A percentile compares a stretch with the other conserved stretches of the same genome.
phyloP scores from a whole-genome alignment of 2,113 vertebrate genomes.

The Oncorhynchus nerka region DNA sequence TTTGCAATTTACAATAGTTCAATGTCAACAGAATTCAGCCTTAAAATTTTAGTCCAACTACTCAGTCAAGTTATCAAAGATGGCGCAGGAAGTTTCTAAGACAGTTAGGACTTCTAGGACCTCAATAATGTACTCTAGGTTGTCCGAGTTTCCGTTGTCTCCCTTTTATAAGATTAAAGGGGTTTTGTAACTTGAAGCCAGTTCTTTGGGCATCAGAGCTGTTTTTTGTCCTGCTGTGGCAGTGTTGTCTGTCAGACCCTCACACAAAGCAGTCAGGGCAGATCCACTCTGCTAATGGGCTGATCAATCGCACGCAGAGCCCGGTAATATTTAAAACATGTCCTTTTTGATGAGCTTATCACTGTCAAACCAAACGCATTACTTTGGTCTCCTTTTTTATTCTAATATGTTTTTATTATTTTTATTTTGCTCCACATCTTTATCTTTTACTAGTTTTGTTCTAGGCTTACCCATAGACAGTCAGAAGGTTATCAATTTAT shows the following conservation, averaged over 20 bases:
- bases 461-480: neutral
- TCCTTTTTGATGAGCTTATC: constrained; percentile 40
- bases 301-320: constrained; percentile 10
- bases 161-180: neutral
- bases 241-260: constrained; percentile 2
- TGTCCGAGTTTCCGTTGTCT: no score
- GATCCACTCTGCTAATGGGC: constrained; percentile 13
- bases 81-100: no score
- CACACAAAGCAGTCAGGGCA: constrained; percentile 27
- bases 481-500: neutral
- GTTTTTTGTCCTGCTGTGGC: neutral
- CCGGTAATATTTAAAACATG: no score
- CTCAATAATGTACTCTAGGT: no score
- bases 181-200: neutral
- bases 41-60: neutral
- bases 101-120: no score
- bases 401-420: no score
- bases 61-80: no score
- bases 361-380: constrained; percentile 12
- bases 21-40: neutral
- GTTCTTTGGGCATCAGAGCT: constrained; percentile 33
- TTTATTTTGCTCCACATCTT: neutral
- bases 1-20: neutral
- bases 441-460: neutral
- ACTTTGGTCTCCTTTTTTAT: constrained; percentile 7